Evolutionary conservation across 2,113 vertebrate species (phyloP).

Genomic region (Cynopterus brachyotis): DNA sequence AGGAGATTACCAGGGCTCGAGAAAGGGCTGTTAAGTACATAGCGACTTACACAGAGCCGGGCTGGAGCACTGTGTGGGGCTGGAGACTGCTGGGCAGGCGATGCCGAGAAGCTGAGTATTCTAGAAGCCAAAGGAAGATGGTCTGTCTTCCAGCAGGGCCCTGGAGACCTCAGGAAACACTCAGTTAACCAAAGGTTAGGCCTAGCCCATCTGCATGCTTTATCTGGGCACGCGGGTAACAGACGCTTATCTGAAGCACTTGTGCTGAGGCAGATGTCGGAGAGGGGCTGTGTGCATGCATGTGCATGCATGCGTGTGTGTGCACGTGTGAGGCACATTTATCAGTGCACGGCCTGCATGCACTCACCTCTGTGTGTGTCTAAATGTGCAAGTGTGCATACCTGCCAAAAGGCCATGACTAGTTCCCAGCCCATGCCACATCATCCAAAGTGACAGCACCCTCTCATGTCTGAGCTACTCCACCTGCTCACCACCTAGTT

Average conservation of each 20-base stretch:
- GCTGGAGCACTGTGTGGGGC: background rate
- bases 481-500: background rate
- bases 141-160: background rate
- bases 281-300: background rate
- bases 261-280: background rate
- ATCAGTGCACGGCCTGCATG: background rate
- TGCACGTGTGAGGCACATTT: rapidly evolving
- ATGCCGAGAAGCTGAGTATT: background rate
- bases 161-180: background rate
- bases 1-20: conserved; percentile 48
- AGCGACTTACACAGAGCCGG: background rate
- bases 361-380: background rate
- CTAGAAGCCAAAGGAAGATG: background rate
- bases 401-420: background rate
- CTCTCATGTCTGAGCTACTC: background rate
- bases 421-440: background rate
- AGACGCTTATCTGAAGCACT: background rate
- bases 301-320: background rate
- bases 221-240: background rate
- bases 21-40: conserved; percentile 9
- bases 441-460: background rate
- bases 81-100: background rate
- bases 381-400: background rate
- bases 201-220: background rate
- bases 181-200: background rate